These are phyloP conservation scores for Zoroaster sp. DNA, from an alignment of 53 echinoderm and acorn worm genomes.

Conservation along the genomic window DNA sequence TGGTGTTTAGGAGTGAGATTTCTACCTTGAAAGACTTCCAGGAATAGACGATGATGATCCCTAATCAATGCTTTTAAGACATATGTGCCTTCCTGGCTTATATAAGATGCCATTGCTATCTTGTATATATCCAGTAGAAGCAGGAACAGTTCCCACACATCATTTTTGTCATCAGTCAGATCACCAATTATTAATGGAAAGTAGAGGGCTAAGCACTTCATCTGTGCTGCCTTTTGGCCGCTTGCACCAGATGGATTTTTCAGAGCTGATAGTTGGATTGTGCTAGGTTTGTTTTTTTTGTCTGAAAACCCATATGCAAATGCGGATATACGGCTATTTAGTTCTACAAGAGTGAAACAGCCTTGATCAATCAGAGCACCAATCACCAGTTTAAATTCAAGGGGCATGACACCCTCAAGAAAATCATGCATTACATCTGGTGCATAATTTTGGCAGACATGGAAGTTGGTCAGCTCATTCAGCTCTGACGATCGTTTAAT, in stretches of 20 bases:
- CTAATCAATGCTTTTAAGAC: conserved; percentile 25
- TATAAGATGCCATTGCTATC: conserved; percentile 27
- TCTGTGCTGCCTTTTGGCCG: conserved; percentile 66
- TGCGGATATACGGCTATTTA: conserved; percentile 27
- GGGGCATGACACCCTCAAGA: conserved; percentile 42
- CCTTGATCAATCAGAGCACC: neutral
- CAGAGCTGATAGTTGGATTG: neutral
- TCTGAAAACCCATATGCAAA: conserved; percentile 53
- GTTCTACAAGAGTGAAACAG: neutral
- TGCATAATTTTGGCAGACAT: conserved; percentile 22
- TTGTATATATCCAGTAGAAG: conserved; percentile 56
- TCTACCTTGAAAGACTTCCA: neutral
- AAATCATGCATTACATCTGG: conserved; percentile 68
- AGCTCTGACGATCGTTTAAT: conserved; percentile 1
- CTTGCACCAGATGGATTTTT: conserved; percentile 33
- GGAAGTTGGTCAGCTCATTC: conserved; percentile 40
- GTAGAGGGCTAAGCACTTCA: conserved; percentile 37
- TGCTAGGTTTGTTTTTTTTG: conserved; percentile 49
- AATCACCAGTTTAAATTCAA: conserved; percentile 32
- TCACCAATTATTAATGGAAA: conserved; percentile 68
- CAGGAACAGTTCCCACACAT: conserved; percentile 45
- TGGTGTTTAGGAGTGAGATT: conserved; percentile 72
- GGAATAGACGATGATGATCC: conserved; percentile 58
- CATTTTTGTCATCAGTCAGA: neutral
- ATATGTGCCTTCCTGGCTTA: conserved; percentile 41